Evolutionary conservation across 2,888 invertebrate genomes (phyloP), one percentile per base, ranked within the genome.

Genomic region (Atethmia centrago): DNA sequence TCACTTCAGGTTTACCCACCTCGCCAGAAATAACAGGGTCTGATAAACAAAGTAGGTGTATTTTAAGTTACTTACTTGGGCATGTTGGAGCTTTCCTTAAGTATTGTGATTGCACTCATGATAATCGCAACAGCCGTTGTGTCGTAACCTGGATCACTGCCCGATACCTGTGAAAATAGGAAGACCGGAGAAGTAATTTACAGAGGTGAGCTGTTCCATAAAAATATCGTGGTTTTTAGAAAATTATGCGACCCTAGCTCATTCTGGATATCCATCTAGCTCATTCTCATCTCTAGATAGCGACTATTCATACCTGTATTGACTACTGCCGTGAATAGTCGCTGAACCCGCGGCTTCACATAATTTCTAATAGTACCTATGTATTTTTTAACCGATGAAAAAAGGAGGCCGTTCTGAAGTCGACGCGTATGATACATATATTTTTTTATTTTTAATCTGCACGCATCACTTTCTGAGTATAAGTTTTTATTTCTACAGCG

Each of bases 111-210:
- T 5, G 92, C 92, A 40, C 91, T 87, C 55, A 86, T 80, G 0
- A 90, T 69, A 49, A 91, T 79, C 0, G 89, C 80, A 49, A 88
- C 47, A 14, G 88, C 88, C 5, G 93, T 92, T 4, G 89, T 84
- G 61, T 85, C 76, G 74, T 93, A 93, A 1, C 86, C 90, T 19
- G 90, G 92, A 79, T 93, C 91, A 10, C 51, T 70, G 31, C 91
- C 92, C 16, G 90, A 88, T 19, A 93, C 89, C 93, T 93, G 77
- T 56, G 53, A 63, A 42, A 62, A 65, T 49, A 16, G 10, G n/a
- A n/a, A n/a, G n/a, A n/a, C 31, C 31, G 12, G 16, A 12, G 12
- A 59, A 1, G 1, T n/a, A 14, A 40, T 19, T 16, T 47, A 28
- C 21, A 45, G 2, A 51, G 10, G 8, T 21, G 9, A 45, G 28